Base-by-base conservation (phyloP, 2,888 invertebrate species). In the Onchidella celtica region DNA sequence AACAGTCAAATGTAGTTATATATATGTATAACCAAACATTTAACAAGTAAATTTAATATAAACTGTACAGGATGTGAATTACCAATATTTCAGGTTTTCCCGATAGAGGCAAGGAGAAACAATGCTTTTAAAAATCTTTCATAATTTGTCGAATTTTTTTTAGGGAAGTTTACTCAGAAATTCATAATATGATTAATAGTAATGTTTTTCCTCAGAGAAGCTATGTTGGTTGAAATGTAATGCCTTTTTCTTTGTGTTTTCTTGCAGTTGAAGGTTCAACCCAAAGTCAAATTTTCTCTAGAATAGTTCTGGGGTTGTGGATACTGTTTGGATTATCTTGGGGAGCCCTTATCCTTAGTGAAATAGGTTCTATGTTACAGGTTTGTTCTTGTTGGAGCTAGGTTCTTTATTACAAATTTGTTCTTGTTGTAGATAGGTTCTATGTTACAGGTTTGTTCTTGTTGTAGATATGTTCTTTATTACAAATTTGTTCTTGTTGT, bases 331-430 rank as follows among this genome's bases (percentile, higher is more conserved):
- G 76, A 17, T 14, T 77, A 2, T 66, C 76, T 2, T 77, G 76
- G 76, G 76, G 76, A 36, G 76, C 76, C 0, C 57, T 77, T 2
- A 57, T 77, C 55, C 68, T 77, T 3, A 77, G 76, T 77, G 76
- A 77, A 68, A 77, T 77, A 55, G 76, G 76, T n/a, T 66, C 76
- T 3, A 24, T 77, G 68, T 32, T 66, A 29, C 24, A 17, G 66
- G 66, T 66, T 47, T 47, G 47, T 61, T n/a, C 6, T 61, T n/a
- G n/a, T 61, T n/a, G n/a, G 6, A 6, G 27, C 27, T n/a, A 61
- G 6, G 11, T 4, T 61, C 61, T 14, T 61, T n/a, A 61, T 61
- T n/a, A 27, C 27, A 24, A 11, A 6, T 11, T 47, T 17, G 17
- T 47, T 47, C 47, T 47, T 17, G 17, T 11, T 27, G n/a, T 61